Conservation (phyloP, 2,888 invertebrate genomes). For the Caenorhabditis wallacei region DNA sequence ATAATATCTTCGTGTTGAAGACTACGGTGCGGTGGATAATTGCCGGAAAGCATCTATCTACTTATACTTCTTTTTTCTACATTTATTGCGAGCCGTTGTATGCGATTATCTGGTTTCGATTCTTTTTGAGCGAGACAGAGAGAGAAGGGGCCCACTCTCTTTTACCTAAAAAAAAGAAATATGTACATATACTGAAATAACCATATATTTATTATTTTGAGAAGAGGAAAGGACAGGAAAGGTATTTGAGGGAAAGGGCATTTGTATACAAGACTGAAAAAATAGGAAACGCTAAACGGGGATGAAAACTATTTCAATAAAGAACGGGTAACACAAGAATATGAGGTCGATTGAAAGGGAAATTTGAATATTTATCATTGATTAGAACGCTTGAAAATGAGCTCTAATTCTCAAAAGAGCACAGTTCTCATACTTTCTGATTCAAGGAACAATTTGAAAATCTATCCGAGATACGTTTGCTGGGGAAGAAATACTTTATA, state of each 20-base stretch:
- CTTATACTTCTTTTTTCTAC: constrained; percentile 64
- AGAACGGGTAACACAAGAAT: constrained; percentile 1
- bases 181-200: constrained; percentile 25
- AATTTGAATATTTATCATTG: background rate
- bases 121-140: background rate
- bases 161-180: background rate
- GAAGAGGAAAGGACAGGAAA: constrained; percentile 36
- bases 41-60: constrained; percentile 69
- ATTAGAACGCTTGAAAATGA: background rate
- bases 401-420: background rate
- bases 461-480: constrained; percentile 15
- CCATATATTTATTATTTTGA: constrained; percentile 32
- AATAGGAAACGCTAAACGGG: constrained; percentile 6
- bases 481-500: constrained; percentile 60
- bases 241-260: background rate
- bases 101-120: constrained; percentile 45
- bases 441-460: background rate
- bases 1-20: constrained; percentile 13
- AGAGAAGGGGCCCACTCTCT: background rate
- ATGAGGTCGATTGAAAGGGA: constrained; percentile 44
- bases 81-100: constrained; percentile 33
- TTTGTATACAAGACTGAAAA: constrained; percentile 4
- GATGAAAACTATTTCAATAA: background rate
- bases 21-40: constrained; percentile 66
- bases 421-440: background rate